Evolutionary conservation across 2,797 vertebrate species (phyloP), one percentile per base, ranked within the genome.

Genomic region (Coccyzus lansbergi): DNA sequence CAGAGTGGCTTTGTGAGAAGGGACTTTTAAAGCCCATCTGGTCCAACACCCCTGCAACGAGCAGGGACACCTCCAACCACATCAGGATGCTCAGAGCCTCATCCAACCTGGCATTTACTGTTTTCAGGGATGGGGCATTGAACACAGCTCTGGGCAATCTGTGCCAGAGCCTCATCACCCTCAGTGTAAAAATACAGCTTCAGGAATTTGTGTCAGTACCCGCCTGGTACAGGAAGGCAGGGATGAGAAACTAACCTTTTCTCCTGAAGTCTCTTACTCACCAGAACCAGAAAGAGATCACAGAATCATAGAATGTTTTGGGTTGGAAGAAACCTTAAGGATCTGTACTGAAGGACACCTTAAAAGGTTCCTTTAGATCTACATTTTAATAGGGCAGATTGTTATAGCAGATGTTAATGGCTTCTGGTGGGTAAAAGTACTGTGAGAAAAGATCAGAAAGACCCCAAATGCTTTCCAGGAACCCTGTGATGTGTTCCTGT

Each of bases 41-140:
- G 26, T 46, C 33, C 56, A 26, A 48, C 6, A 4, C 7, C 58
- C n/a, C 42, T 40, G 52, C 88, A 8, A 4, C 0, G 4, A 1
- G n/a, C 42, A 72, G 55, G 40, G 65, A 22, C 60, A 67, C 0
- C 55, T 58, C 0, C 60, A 22, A 7, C 64, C 0, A 9, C 21
- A 44, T 0, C 60, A 82, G 34, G 20, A 2, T 11, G 40, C 55
- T 64, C 60, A 56, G 5, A 14, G 34, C 44, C 12, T 28, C 2
- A 0, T 24, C 46, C 20, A 42, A 3, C 14, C 31, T 24, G n/a
- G 1, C 8, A 65, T 31, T 0, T 29, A 1, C 28, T 5, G 6
- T 13, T 33, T 6, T 18, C 71, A 85, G 63, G 63, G 68, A 67
- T 51, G 62, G 34, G 28, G 24, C 34, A 36, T 3, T 29, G 0